These are phyloP conservation scores for Rhinogobius similis DNA, from an alignment of 2,113 vertebrate genomes.

Conservation along the genomic window DNA sequence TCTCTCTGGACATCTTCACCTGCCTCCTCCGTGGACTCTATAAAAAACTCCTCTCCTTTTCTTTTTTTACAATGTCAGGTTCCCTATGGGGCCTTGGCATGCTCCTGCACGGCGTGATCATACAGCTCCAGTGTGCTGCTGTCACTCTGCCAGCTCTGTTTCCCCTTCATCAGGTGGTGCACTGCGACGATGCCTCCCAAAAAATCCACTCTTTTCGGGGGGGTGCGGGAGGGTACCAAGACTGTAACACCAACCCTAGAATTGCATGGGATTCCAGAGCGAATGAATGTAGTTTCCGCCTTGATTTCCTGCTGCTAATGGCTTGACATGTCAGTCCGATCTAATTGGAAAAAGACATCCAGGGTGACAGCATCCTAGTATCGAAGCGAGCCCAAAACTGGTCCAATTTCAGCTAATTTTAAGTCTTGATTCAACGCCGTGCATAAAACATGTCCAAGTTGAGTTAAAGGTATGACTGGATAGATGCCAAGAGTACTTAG, in stretches of 20 bases:
- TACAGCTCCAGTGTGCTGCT: conserved; percentile 29
- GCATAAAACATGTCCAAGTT: conserved; percentile 20
- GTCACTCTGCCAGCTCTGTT: conserved; percentile 33
- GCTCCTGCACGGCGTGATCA: conserved; percentile 20
- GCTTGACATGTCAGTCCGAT: conserved; percentile 46
- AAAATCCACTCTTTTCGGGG: conserved; percentile 51
- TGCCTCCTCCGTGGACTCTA: conserved; percentile 29
- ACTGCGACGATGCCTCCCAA: conserved; percentile 66
- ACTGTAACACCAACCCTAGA: neutral
- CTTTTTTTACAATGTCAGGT: conserved; percentile 7
- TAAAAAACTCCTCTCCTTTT: neutral
- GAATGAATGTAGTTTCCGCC: neutral
- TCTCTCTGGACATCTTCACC: conserved; percentile 32
- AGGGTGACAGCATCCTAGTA: conserved; percentile 29
- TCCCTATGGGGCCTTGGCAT: conserved; percentile 12
- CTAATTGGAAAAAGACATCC: conserved; percentile 60
- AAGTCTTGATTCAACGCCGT: conserved; percentile 24
- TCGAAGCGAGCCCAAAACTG: conserved; percentile 1
- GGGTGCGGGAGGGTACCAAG: conserved; percentile 13
- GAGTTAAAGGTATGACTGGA: conserved; percentile 38
- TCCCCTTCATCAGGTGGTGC: conserved; percentile 70
- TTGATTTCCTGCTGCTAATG: conserved; percentile 13
- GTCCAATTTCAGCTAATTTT: conserved; percentile 14
- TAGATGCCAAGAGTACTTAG: conserved; percentile 40
- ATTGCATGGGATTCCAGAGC: neutral